Base-by-base conservation (phyloP, 2,888 invertebrate species). In the Bellardia pandia region DNA sequence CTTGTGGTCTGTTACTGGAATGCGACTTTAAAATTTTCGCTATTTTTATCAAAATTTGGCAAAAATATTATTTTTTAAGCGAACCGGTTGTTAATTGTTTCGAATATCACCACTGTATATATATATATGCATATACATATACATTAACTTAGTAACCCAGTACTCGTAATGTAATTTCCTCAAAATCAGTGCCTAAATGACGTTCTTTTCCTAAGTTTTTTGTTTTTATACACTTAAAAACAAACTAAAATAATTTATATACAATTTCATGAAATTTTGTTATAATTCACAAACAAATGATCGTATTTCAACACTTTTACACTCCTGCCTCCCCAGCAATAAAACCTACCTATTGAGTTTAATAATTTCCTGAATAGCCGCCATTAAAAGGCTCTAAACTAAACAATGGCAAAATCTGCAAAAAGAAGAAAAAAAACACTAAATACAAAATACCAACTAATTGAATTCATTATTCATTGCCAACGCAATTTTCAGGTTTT, bases 381-480 rank as follows among this genome's bases (percentile, higher is more conserved):
- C 68, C 74, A 74, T 66, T 68, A 78, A 77, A 77, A 81, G 37
- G 40, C 77, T 56, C 14, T n/a, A 9, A 45, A 53, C 37, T 74
- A 76, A 84, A 69, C 79, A 84, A 86, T 86, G 71, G 76, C 45
- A 72, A 60, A 45, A 58, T 3, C 56, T 33, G 69, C 11, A 7
- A 33, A 30, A 75, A 42, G 13, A 51, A 14, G 23, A 58, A 62
- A 51, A 51, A 40, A 5, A 66, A 62, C 33, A 51, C 30, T 8
- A 23, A 77, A 81, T 81, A 42, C 76, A 76, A 83, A 83, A 75
- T 53, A 79, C 11, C 71, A 81, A 85, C 89, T 89, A 89, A 89
- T 89, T 89, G 89, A 89, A 89, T 89, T 89, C 88, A 89, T 88
- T 88, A 88, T 87, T 86, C 86, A 86, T 75, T 78, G 86, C 87